Conservation (phyloP, 1,140 invertebrate species). For the Drosophila ogumai region DNA sequence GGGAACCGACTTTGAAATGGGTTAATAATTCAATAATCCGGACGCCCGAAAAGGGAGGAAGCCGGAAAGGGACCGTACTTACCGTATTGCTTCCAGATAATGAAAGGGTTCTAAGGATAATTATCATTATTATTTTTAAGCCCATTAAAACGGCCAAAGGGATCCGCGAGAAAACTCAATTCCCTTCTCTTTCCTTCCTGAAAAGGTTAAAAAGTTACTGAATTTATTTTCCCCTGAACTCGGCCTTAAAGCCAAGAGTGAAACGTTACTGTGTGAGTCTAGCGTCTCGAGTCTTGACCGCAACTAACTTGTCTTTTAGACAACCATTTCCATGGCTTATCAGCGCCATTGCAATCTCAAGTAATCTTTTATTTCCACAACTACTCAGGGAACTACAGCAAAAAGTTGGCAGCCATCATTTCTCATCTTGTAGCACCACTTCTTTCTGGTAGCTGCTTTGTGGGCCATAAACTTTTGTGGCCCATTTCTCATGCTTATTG, state of each 20-base stretch:
- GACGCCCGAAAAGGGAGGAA: conserved; percentile 17
- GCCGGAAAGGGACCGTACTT: conserved; percentile 14
- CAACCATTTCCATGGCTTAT: conserved; percentile 50
- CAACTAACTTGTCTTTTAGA: conserved; percentile 43
- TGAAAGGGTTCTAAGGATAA: conserved; percentile 15
- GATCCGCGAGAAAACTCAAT: not conserved
- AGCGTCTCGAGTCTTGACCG: conserved; percentile 27
- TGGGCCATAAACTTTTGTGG: conserved; percentile 46
- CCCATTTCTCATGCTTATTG: conserved; percentile 58
- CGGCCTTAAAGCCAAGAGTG: conserved; percentile 19
- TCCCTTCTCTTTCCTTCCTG: not conserved
- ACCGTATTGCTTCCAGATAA: conserved; percentile 2
- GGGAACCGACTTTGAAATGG: conserved; percentile 38
- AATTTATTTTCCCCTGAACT: not conserved
- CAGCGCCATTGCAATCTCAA: conserved; percentile 37
- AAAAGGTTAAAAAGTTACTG: conserved; percentile 10
- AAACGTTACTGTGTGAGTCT: conserved; percentile 6
- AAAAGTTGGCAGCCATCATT: conserved; percentile 50
- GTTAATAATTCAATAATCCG: conserved; percentile 55
- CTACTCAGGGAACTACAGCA: conserved; percentile 43
- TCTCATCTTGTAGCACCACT: conserved; percentile 32
- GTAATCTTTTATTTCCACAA: conserved; percentile 46
- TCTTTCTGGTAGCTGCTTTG: conserved; percentile 2
- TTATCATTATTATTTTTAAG: conserved; percentile 24
- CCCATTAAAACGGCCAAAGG: not conserved